Base-by-base conservation (phyloP, 2,888 invertebrate species). In the Platycheirus rosarum region DNA sequence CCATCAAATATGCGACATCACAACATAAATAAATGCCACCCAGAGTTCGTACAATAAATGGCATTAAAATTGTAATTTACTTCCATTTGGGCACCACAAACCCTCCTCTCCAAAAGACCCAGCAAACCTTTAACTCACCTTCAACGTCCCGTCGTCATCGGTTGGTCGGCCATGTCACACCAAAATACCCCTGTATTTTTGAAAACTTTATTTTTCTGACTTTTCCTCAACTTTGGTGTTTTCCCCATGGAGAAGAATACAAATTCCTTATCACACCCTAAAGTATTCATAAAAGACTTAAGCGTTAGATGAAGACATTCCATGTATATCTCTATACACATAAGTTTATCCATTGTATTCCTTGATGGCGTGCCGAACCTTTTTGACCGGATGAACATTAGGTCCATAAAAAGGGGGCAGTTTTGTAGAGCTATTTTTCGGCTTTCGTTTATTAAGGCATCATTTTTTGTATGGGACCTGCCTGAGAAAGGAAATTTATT, bases 211-310 rank as follows among this genome's bases (percentile, higher is more conserved):
- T 49, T 13, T 14, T 7, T 20, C 0, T 57, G 8, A 13, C 11
- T 57, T 42, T 29, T 20, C 11, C 11, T 23, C 23, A 48, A 23
- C 13, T 23, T 23, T 48, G 23, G 11, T 26, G 14, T 42, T 42
- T 26, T 16, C 14, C 3, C 16, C 3, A 7, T 8, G 18, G 29
- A 29, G 13, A 3, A 14, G n/a, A 42, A 60, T 42, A 70, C 65
- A 75, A 80, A 80, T 80, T 75, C 70, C 75, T 71, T 80, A 80
- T 80, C 75, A 80, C 62, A 53, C 70, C 75, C 70, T 80, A 62
- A 80, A 75, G 75, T 80, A 80, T 80, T 80, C 80, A 80, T 80
- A 80, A 80, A 70, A 66, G 65, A 80, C 80, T 75, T 66, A 71
- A 70, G 70, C 66, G 60, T 44, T 65, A 75, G 70, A 80, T 80